Evolutionary conservation across 2,113 vertebrate genomes (phyloP).

Genomic region (Misgurnus anguillicaudatus): DNA sequence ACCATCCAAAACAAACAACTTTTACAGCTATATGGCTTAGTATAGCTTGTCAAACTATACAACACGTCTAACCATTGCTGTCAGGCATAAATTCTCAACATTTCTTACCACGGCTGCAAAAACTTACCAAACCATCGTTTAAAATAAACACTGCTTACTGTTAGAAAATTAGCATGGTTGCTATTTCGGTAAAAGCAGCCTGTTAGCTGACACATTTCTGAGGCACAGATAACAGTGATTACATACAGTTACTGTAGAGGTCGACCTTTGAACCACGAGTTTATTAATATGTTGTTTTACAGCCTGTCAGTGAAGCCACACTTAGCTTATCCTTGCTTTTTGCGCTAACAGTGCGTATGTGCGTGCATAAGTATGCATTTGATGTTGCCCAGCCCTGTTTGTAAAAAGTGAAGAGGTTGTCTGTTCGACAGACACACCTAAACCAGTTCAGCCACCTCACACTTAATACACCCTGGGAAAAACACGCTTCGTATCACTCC

Average conservation of each 20-base stretch:
- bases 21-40: constrained; percentile 1
- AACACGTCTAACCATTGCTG: not conserved
- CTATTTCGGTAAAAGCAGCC: not conserved
- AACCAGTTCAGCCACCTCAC: constrained; percentile 46
- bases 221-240: not conserved
- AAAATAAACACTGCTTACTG: constrained; percentile 1
- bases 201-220: not conserved
- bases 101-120: not conserved
- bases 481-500: constrained; percentile 14
- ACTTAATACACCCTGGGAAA: constrained; percentile 40
- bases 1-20: not conserved
- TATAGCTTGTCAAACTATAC: not conserved
- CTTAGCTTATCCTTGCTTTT: constrained; percentile 3
- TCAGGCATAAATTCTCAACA: not conserved
- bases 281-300: constrained; percentile 6
- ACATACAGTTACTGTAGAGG: not conserved
- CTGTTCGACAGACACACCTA: constrained; percentile 45
- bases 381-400: constrained; percentile 52
- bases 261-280: constrained; percentile 19
- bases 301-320: not conserved
- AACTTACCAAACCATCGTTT: not conserved
- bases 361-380: constrained; percentile 28
- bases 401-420: constrained; percentile 53
- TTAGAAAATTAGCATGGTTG: not conserved
- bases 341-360: constrained; percentile 12